Conservation (phyloP, 2,888 invertebrate genomes). For the Sclerodermus sp. region DNA sequence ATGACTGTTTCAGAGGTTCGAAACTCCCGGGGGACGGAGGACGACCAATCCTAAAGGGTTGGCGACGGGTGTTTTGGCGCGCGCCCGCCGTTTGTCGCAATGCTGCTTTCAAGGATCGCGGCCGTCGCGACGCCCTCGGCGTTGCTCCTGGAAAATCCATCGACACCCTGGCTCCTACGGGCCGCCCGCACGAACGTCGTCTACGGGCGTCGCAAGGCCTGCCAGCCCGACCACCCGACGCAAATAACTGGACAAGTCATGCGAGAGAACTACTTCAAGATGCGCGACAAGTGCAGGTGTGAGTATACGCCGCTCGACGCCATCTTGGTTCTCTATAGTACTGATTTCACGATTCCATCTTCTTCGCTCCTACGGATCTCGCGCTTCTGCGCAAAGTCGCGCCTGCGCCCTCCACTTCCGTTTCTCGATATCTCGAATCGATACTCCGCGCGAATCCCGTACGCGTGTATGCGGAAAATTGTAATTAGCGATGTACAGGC, state of each 20-base stretch:
- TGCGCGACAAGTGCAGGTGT: slow-evolving; percentile 51
- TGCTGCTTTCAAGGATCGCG: slow-evolving; percentile 39
- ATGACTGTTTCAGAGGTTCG: no score
- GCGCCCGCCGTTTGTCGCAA: slow-evolving; percentile 33
- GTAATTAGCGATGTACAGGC: no score
- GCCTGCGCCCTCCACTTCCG: neutral
- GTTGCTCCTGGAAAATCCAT: slow-evolving; percentile 16
- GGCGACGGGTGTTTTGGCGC: slow-evolving; percentile 4
- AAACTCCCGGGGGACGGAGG: slow-evolving; percentile 20
- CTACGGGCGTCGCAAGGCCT: slow-evolving; percentile 10
- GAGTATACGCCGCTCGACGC: slow-evolving; percentile 32
- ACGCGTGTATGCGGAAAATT: slow-evolving; percentile 12
- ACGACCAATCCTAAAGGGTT: slow-evolving; percentile 22
- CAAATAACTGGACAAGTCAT: slow-evolving; percentile 21
- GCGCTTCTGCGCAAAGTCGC: neutral
- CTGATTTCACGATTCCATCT: no score
- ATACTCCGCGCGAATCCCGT: no score
- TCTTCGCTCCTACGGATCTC: neutral
- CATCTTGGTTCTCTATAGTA: slow-evolving; percentile 11
- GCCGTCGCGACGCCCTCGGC: slow-evolving; percentile 15
- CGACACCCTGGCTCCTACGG: slow-evolving; percentile 8
- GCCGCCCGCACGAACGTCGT: slow-evolving; percentile 5
- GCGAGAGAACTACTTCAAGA: slow-evolving; percentile 44
- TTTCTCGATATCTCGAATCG: no score
- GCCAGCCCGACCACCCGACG: slow-evolving; percentile 23